Percentiles rank a stretch among this genome's conserved stretches.
These are phyloP conservation scores for Xestia sexstrigata DNA, from an alignment of 2,888 invertebrate genomes.

Conservation along the genomic window DNA sequence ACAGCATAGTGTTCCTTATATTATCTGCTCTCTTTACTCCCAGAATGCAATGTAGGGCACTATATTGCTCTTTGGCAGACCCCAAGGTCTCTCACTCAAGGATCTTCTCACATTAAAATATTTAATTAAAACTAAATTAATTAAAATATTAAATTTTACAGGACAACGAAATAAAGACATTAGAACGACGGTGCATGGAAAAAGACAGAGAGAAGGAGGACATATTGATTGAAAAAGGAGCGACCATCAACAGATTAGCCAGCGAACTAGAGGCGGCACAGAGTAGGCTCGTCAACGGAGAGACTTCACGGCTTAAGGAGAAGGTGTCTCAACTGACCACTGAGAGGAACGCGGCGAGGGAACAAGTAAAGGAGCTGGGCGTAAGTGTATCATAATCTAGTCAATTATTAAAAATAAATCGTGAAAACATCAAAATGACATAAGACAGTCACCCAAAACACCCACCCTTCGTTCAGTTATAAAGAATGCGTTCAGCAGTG, in stretches of 20 bases:
- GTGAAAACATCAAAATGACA: neutral
- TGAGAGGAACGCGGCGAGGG: conserved; percentile 87
- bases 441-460: neutral
- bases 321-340: conserved; percentile 85
- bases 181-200: conserved; percentile 90
- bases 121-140: neutral
- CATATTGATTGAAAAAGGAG: conserved; percentile 91
- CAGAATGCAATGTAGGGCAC: too few species aligned
- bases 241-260: conserved; percentile 92
- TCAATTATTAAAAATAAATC: neutral
- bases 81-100: too few species aligned
- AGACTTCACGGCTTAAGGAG: conserved; percentile 81
- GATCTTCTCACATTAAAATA: neutral
- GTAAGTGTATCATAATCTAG: conserved; percentile 70
- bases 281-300: conserved; percentile 84
- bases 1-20: too few species aligned
- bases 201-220: conserved; percentile 91
- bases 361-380: conserved; percentile 90
- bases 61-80: too few species aligned
- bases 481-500: too few species aligned
- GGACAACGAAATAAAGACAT: conserved; percentile 89
- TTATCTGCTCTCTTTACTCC: too few species aligned
- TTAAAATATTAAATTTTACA: conserved; percentile 56
- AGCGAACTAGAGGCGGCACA: conserved; percentile 91
- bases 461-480: neutral